Base-by-base conservation (phyloP, 2,888 invertebrate genomes). In the Eupithecia vulgata region DNA sequence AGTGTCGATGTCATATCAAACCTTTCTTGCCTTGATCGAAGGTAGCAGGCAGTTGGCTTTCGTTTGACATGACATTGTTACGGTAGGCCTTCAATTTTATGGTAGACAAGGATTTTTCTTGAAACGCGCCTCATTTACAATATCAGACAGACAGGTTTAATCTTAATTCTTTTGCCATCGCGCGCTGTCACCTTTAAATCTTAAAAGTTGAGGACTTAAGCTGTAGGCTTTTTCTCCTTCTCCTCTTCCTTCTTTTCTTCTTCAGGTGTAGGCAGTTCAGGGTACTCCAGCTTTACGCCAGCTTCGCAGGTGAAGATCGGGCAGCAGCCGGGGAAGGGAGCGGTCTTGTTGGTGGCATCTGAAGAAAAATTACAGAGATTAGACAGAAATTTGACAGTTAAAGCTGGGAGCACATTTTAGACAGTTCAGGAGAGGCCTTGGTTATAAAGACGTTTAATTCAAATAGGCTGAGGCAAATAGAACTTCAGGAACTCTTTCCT, bases 281-380 rank as follows among this genome's bases (percentile, higher is more conserved):
- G 98, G 92, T 97, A 98, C 90, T 98, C 98, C 84, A 98, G 91
- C 84, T 96, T 97, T 70, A 96, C 97, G 61, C 98, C 98, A 30
- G 96, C 96, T 87, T 98, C 98, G 91, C 98, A 98, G 12, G 96
- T 97, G 95, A 98, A 98, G 78, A 94, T 93, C 1, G 98, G 98
- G 88, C 98, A 98, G 90, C 98, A 98, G 42, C 94, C 95, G 10
- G 98, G 98, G 96, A 98, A 98, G 1, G 96, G 93, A 1, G 98
- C 98, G 12, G 98, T 97, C 91, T 98, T 98, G 95, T 98, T 98
- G 85, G 98, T 98, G 89, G 97, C 97, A 8, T 97, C 97, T 91
- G 95, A 52, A 17, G 30, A 64, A 5, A 40, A 48, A 64, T 6
- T 12, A 25, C 10, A 52, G 1, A 57, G 21, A 10, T 57, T 57